Percentiles rank a stretch among this genome's conserved stretches.
Evolutionary conservation across 2,888 invertebrate species (phyloP).

Genomic region (Leptothorax acervorum): DNA sequence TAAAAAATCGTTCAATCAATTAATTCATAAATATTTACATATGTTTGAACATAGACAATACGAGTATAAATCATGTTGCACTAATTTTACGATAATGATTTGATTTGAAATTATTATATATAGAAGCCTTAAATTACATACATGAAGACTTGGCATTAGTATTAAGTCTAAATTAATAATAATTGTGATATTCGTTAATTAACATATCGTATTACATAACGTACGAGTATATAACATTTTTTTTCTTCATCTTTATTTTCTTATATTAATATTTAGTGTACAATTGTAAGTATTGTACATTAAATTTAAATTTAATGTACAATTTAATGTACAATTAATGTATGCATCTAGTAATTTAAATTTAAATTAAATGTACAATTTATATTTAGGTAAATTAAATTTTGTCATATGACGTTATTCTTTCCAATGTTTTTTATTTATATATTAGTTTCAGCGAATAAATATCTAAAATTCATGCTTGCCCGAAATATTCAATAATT

Average conservation of each 20-base stretch:
- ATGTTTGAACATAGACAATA: conserved; percentile 3
- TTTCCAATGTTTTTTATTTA: too few species aligned
- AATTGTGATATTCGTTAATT: conserved; percentile 15
- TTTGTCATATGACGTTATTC: not conserved
- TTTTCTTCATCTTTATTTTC: not conserved
- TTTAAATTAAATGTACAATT: not conserved
- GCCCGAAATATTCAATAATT: too few species aligned
- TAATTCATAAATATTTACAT: conserved; percentile 12
- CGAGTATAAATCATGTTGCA: not conserved
- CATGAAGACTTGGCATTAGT: not conserved
- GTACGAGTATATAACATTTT: not conserved
- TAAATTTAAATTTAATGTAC: not conserved
- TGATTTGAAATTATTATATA: conserved; percentile 34
- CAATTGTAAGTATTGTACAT: not conserved
- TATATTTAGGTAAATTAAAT: not conserved
- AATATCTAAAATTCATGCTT: not conserved
- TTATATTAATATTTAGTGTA: not conserved
- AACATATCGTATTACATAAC: not conserved
- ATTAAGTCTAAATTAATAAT: conserved; percentile 18
- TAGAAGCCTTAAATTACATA: not conserved
- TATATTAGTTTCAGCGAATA: not conserved
- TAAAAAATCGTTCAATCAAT: conserved; percentile 38
- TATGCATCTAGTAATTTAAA: not conserved
- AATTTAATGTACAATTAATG: not conserved
- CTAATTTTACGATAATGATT: conserved; percentile 35